These are phyloP conservation scores for Acanthosepion lycidas DNA, from an alignment of 2,888 invertebrate species.

Conservation along the genomic window DNA sequence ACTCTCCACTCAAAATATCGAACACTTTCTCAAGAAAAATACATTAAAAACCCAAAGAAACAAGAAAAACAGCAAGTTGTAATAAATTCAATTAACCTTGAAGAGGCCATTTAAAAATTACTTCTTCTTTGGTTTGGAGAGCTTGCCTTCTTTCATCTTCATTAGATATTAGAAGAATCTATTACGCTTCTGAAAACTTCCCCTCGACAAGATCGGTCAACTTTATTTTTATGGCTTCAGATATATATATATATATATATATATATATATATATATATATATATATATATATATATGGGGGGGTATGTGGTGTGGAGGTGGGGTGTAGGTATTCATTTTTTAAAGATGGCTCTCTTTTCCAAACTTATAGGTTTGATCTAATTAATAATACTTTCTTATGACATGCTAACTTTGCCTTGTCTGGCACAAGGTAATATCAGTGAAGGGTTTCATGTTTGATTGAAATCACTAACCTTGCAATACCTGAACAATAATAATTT, in stretches of 20 bases:
- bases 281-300: not conserved
- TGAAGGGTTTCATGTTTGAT: no score
- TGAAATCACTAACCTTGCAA: no score
- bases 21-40: not conserved
- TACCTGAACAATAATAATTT: no score
- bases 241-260: not conserved
- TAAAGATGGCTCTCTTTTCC: no score
- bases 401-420: no score
- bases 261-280: not conserved
- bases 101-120: not conserved
- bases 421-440: no score
- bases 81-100: not conserved
- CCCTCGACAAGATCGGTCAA: not conserved
- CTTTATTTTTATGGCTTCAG: not conserved
- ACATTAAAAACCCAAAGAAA: not conserved
- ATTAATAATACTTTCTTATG: no score
- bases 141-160: not conserved
- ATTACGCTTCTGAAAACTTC: no score
- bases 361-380: no score
- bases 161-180: not conserved
- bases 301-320: no score
- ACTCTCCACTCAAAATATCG: no score
- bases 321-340: no score
- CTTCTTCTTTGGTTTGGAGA: not conserved
- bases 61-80: not conserved